Percentiles rank a stretch among this genome's conserved stretches.
These are phyloP conservation scores for Lapara coniferarum DNA, from an alignment of 2,888 invertebrate genomes.

Conservation along the genomic window DNA sequence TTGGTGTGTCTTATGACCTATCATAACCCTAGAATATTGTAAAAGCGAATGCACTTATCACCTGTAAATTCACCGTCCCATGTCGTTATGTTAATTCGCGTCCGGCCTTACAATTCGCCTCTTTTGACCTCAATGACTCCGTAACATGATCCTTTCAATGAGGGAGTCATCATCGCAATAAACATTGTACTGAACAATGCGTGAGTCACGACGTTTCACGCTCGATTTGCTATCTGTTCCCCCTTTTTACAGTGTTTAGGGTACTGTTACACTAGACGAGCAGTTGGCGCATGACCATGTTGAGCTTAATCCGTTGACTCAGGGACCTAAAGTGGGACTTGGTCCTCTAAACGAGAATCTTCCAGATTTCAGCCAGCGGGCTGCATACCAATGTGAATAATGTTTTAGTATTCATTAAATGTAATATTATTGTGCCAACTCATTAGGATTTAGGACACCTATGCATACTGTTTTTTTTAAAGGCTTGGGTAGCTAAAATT, in stretches of 20 bases:
- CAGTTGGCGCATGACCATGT: not conserved
- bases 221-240: constrained; percentile 13
- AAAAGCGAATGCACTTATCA: too few species aligned
- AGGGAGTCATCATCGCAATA: constrained; percentile 11
- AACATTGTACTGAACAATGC: constrained; percentile 18
- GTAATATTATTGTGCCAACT: too few species aligned
- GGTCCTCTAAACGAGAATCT: too few species aligned
- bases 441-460: too few species aligned
- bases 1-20: too few species aligned
- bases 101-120: constrained; percentile 13
- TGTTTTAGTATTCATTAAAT: too few species aligned
- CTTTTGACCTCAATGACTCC: constrained; percentile 17
- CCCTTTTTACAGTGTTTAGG: not conserved
- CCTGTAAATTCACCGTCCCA: not conserved
- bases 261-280: not conserved
- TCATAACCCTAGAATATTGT: too few species aligned
- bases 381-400: too few species aligned
- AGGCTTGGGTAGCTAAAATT: too few species aligned
- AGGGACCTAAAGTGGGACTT: not conserved
- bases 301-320: not conserved
- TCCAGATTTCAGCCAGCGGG: too few species aligned
- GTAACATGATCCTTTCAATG: constrained; percentile 18
- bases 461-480: too few species aligned
- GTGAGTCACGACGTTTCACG: constrained; percentile 20
- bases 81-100: constrained; percentile 29